Evolutionary conservation across 1,140 invertebrate genomes (phyloP).

Genomic region (Venturia canescens): DNA sequence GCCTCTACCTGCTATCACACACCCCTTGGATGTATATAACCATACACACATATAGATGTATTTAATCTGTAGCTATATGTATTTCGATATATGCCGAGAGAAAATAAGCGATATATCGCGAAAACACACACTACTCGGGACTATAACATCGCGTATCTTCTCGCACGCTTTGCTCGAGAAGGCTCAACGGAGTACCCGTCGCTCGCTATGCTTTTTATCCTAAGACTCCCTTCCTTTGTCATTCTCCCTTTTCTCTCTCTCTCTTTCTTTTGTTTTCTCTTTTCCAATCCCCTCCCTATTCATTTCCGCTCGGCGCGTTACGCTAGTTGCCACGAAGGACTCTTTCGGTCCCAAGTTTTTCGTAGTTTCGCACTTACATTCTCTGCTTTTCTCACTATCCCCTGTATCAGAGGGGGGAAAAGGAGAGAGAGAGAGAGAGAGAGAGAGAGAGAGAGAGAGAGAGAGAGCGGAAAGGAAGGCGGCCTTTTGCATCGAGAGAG

Average conservation of each 20-base stretch:
- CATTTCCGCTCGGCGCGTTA: constrained; percentile 7
- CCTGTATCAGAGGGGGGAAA: not conserved
- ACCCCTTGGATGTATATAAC: not conserved
- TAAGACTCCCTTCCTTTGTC: constrained; percentile 9
- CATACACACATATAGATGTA: not conserved
- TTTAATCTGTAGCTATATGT: not conserved
- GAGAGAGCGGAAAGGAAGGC: too few species aligned
- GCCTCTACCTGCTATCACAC: not conserved
- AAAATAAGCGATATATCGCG: constrained; percentile 9
- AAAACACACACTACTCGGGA: not conserved
- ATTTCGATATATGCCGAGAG: too few species aligned
- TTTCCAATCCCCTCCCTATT: not conserved
- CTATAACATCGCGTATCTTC: constrained; percentile 26
- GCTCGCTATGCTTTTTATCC: not conserved
- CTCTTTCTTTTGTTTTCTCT: not conserved
- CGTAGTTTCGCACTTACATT: not conserved
- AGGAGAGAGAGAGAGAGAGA: too few species aligned
- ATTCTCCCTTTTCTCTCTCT: constrained; percentile 1
- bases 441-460: not conserved
- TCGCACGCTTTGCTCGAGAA: not conserved
- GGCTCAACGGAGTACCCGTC: constrained; percentile 6
- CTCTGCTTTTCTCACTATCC: not conserved
- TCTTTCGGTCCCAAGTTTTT: constrained; percentile 45
- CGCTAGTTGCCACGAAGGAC: not conserved
- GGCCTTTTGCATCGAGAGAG: not conserved